Conservation (phyloP, 2,113 vertebrate species). For the Nycticorax nycticorax region DNA sequence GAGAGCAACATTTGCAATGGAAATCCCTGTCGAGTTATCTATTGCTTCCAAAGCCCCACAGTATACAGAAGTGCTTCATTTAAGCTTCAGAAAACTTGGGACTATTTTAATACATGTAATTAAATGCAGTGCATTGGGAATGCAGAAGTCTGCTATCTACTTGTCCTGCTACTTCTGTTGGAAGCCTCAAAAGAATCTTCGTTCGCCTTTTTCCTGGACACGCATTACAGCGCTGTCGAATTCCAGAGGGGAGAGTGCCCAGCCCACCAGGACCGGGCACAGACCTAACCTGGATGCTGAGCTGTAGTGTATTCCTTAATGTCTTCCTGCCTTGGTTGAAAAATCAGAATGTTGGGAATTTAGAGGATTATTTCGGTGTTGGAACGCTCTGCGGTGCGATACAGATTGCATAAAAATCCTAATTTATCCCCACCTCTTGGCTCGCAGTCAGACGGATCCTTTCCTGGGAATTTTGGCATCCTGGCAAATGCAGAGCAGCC, state of each 20-base stretch:
- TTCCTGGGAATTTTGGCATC: not conserved
- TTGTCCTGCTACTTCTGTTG: not conserved
- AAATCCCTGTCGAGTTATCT: constrained; percentile 16
- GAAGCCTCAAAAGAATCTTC: not conserved
- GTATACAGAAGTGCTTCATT: not conserved
- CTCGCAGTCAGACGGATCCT: not conserved
- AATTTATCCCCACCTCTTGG: not conserved
- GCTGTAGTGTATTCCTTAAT: not conserved
- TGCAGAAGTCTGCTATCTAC: not conserved
- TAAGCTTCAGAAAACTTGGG: not conserved
- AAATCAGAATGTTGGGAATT: not conserved
- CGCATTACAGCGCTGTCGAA: not conserved
- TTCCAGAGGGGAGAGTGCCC: not conserved
- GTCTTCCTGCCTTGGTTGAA: not conserved
- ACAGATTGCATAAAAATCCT: not conserved
- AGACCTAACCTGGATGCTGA: not conserved
- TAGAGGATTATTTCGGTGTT: not conserved
- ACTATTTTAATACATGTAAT: constrained; percentile 17
- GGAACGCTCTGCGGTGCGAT: not conserved
- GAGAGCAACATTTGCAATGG: constrained; percentile 40
- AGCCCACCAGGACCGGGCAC: not conserved
- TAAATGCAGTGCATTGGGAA: not conserved
- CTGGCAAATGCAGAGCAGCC: not conserved
- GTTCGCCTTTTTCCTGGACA: not conserved
- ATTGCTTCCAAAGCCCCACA: not conserved